These are phyloP conservation scores for Athalia rosae DNA, from an alignment of 2,888 invertebrate species.

Conservation along the genomic window DNA sequence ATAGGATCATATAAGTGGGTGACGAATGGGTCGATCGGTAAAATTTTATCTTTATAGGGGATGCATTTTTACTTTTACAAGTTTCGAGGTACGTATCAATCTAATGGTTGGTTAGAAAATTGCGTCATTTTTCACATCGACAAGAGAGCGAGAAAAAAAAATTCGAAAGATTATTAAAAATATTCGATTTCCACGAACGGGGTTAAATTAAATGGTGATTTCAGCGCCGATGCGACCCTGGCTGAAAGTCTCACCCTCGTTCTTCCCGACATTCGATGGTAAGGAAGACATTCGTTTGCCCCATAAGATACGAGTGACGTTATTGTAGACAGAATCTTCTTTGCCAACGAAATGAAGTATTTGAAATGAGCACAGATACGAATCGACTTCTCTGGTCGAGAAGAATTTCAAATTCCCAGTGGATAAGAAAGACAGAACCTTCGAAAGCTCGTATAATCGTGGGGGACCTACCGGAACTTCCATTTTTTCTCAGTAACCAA, in stretches of 20 bases:
- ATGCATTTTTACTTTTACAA: too few species aligned
- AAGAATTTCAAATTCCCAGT: not conserved
- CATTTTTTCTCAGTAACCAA: too few species aligned
- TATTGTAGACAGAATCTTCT: not conserved
- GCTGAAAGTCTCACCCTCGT: conserved; percentile 7
- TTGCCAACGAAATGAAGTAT: conserved; percentile 14
- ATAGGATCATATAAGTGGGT: too few species aligned
- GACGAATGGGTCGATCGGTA: too few species aligned
- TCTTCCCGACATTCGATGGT: not conserved
- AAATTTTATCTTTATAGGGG: too few species aligned
- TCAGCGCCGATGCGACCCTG: conserved; percentile 14
- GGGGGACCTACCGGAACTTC: too few species aligned
- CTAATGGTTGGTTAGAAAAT: too few species aligned
- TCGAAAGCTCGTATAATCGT: too few species aligned
- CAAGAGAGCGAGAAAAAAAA: not conserved
- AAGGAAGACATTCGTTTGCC: conserved; percentile 24
- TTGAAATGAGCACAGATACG: not conserved
- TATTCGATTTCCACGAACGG: not conserved
- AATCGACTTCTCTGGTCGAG: not conserved
- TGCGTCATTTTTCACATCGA: not conserved
- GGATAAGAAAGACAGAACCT: too few species aligned
- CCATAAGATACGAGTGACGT: conserved; percentile 21
- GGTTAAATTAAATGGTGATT: not conserved
- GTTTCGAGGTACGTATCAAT: too few species aligned
- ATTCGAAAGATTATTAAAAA: too few species aligned